phyloP scores from a whole-genome alignment of 1,140 invertebrate genomes.

The Leptopilina clavipes region DNA sequence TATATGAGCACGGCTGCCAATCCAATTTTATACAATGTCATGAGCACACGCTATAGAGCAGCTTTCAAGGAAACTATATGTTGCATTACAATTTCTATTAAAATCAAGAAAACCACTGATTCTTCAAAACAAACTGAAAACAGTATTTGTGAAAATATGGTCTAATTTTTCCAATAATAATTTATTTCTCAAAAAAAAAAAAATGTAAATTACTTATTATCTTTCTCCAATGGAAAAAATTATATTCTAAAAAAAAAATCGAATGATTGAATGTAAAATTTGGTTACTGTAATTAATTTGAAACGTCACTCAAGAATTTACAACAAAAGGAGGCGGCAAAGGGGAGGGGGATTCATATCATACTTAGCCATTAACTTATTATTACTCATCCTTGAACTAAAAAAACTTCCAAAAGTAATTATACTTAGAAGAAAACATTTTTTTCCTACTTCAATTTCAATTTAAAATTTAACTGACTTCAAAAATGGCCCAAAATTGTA shows the following conservation, averaged over 20 bases:
- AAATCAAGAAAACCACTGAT: not conserved
- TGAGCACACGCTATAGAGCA: slow-evolving; percentile 89
- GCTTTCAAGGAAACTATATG: slow-evolving; percentile 79
- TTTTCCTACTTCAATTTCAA: too few species aligned
- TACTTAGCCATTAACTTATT: slow-evolving; percentile 15
- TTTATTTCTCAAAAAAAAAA: too few species aligned
- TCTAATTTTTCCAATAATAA: too few species aligned
- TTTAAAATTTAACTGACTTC: too few species aligned
- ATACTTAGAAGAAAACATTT: too few species aligned
- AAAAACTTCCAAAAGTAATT: too few species aligned
- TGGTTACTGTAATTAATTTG: too few species aligned
- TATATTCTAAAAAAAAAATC: not conserved
- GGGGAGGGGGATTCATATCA: not conserved
- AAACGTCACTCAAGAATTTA: not conserved
- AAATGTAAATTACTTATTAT: not conserved
- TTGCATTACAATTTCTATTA: slow-evolving; percentile 18
- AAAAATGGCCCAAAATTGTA: too few species aligned
- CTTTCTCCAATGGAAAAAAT: too few species aligned
- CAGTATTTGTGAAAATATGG: not conserved
- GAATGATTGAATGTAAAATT: not conserved
- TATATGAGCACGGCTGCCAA: slow-evolving; percentile 94
- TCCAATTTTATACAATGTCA: slow-evolving; percentile 93
- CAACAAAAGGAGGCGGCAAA: not conserved
- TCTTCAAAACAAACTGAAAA: not conserved
- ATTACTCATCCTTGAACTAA: not conserved